phyloP scores from a whole-genome alignment of 2,113 vertebrate species.

The Marmota monax region DNA sequence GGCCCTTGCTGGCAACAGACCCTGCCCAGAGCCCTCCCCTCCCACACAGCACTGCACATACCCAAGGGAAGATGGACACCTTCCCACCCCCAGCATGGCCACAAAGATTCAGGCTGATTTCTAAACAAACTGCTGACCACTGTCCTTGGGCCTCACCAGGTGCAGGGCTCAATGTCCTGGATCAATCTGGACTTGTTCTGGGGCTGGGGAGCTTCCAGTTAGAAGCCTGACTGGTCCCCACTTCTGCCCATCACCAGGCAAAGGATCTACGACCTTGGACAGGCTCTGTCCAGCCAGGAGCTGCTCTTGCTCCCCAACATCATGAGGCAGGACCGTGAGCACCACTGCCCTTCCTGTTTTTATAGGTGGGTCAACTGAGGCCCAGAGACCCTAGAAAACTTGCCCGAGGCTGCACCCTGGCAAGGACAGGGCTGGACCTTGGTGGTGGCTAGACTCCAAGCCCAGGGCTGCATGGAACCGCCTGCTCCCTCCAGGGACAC shows the following conservation, averaged over 20 bases:
- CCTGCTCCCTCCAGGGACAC: background rate
- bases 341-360: background rate
- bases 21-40: background rate
- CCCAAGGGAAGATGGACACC: background rate
- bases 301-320: background rate
- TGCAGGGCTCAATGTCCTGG: background rate
- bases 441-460: background rate
- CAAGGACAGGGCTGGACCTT: background rate
- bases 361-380: conserved; percentile 13
- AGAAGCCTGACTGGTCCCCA: rapidly evolving
- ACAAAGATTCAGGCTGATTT: background rate
- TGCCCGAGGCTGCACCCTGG: background rate
- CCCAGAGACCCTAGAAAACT: background rate
- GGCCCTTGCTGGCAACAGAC: too few species aligned
- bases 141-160: background rate
- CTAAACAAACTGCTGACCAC: background rate
- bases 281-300: background rate
- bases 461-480: background rate
- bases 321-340: background rate
- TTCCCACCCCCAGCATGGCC: too few species aligned
- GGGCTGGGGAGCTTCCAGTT: background rate
- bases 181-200: background rate
- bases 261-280: background rate
- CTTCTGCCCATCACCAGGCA: background rate
- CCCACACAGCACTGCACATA: rapidly evolving